Evolutionary conservation across 1,140 invertebrate species (phyloP).

Genomic region (Hetaerina americana): DNA sequence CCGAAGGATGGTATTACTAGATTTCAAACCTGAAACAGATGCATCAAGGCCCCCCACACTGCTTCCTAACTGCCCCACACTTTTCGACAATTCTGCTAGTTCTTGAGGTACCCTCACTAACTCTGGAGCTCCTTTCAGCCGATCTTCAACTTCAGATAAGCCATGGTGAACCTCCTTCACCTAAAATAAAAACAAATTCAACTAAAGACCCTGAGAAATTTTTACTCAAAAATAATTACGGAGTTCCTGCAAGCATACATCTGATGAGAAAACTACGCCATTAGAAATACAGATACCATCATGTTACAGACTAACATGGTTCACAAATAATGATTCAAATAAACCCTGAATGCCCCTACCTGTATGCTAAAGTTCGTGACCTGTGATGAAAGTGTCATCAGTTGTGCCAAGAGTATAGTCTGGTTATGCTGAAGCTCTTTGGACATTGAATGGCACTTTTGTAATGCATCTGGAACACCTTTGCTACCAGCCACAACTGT

Average conservation of each 20-base stretch:
- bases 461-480: constrained; percentile 45
- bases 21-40: constrained; percentile 27
- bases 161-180: constrained; percentile 32
- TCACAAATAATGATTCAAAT: too few species aligned
- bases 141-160: constrained; percentile 37
- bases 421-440: constrained; percentile 47
- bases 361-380: constrained; percentile 35
- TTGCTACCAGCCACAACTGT: constrained; percentile 49
- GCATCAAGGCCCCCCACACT: constrained; percentile 32
- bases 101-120: constrained; percentile 39
- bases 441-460: constrained; percentile 46
- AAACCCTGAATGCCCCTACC: too few species aligned
- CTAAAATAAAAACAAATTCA: constrained; percentile 21
- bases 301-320: too few species aligned
- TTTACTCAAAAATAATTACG: not conserved
- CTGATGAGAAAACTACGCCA: too few species aligned
- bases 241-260: too few species aligned
- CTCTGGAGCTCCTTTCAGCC: constrained; percentile 39
- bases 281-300: too few species aligned
- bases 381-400: constrained; percentile 31
- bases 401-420: constrained; percentile 36
- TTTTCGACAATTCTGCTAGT: constrained; percentile 35
- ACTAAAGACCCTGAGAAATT: not conserved
- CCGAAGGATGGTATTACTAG: constrained; percentile 26
- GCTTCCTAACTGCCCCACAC: constrained; percentile 42